phyloP scores from a whole-genome alignment of 1,140 invertebrate genomes.

The Sinella curviseta region DNA sequence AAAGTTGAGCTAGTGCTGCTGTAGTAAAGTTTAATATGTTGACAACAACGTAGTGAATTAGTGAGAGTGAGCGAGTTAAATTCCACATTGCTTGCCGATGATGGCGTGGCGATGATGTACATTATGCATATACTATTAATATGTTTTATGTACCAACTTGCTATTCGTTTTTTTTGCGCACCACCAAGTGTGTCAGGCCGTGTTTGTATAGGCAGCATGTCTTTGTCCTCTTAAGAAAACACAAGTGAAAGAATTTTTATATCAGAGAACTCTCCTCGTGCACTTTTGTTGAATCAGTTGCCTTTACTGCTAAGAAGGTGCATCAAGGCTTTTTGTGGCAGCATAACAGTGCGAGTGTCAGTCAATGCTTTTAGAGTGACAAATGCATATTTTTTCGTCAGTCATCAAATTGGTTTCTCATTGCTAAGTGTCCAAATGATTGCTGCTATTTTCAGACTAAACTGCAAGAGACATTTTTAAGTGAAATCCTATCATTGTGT shows the following conservation, averaged over 20 bases:
- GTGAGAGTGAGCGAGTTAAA: too few relatives aligned
- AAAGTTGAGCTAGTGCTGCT: too few relatives aligned
- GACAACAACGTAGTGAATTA: too few relatives aligned
- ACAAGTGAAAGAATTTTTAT: background rate
- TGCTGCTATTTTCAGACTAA: too few relatives aligned
- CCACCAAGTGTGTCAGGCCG: background rate
- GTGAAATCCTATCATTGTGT: too few relatives aligned
- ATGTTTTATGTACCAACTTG: background rate
- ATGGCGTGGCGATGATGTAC: too few relatives aligned
- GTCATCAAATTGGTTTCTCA: background rate
- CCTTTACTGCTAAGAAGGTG: background rate
- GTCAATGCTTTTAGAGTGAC: background rate
- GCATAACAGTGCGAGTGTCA: background rate
- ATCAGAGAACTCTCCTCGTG: background rate
- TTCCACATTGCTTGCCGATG: too few relatives aligned
- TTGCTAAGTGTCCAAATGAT: too few relatives aligned
- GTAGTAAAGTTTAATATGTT: too few relatives aligned
- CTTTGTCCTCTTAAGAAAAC: constrained; percentile 14
- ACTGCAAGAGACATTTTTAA: too few relatives aligned
- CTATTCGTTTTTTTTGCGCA: background rate
- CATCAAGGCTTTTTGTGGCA: background rate
- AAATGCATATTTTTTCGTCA: background rate
- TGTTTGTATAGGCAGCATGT: background rate
- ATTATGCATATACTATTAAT: background rate
- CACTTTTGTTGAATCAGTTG: background rate